These are phyloP conservation scores for Tipula unca DNA, from an alignment of 2,888 invertebrate species.

Conservation along the genomic window DNA sequence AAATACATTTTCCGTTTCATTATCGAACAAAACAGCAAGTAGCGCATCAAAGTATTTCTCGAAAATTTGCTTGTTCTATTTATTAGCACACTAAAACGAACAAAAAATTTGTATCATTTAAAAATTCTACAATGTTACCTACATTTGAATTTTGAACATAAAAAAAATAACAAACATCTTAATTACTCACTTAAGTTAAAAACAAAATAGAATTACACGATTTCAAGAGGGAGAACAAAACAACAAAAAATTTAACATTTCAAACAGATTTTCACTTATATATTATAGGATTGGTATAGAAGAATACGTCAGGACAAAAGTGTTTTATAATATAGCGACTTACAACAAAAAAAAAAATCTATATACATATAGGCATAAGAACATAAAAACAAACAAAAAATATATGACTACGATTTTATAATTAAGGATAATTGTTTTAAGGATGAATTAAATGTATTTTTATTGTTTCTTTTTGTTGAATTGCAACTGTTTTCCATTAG, in stretches of 20 bases:
- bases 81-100: not conserved
- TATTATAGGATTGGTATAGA: not conserved
- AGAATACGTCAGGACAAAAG: not conserved
- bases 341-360: not conserved
- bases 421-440: constrained; percentile 17
- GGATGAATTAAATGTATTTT: constrained; percentile 15
- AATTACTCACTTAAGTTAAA: not conserved
- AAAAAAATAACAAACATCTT: not conserved
- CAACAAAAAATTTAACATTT: not conserved
- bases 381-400: not conserved
- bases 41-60: not conserved
- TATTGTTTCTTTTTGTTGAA: not conserved
- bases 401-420: constrained; percentile 9
- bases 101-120: not conserved
- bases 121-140: not conserved
- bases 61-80: not conserved
- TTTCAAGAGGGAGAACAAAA: not conserved
- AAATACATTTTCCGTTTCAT: not conserved
- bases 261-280: not conserved
- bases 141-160: not conserved
- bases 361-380: not conserved
- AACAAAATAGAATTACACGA: not conserved
- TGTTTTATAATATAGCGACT: not conserved
- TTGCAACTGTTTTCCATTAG: constrained; percentile 14
- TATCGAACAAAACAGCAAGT: not conserved